These are phyloP conservation scores for Callionymus lyra DNA, from an alignment of 2,113 vertebrate species.

Conservation along the genomic window DNA sequence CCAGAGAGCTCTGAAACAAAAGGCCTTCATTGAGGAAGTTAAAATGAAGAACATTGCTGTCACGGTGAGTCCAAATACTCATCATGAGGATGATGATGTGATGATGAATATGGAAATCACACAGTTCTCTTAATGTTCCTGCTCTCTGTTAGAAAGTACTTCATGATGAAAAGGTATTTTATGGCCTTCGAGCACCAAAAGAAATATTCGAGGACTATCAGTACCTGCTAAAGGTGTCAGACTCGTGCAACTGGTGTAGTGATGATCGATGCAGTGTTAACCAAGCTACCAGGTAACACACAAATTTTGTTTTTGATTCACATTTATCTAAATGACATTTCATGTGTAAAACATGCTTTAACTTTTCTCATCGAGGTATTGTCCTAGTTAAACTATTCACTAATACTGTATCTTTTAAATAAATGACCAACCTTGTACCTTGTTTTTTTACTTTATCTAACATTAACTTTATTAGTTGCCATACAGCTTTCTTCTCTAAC, in stretches of 20 bases:
- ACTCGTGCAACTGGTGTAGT: conserved; percentile 56
- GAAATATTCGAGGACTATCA: conserved; percentile 69
- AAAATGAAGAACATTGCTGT: conserved; percentile 63
- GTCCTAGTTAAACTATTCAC: too few relatives aligned
- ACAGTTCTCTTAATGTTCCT: background rate
- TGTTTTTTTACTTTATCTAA: too few relatives aligned
- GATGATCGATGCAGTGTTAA: background rate
- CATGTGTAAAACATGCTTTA: too few relatives aligned
- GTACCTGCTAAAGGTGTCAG: conserved; percentile 65
- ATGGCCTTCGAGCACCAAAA: conserved; percentile 67
- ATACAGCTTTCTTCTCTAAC: too few relatives aligned
- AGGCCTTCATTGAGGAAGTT: conserved; percentile 68
- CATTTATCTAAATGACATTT: too few relatives aligned
- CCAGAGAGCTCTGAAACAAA: conserved; percentile 45
- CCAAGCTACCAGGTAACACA: conserved; percentile 64
- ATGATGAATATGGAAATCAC: background rate
- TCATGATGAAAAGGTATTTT: conserved; percentile 67
- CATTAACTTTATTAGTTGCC: too few relatives aligned
- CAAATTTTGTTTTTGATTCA: background rate
- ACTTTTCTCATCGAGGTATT: too few relatives aligned
- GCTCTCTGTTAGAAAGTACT: conserved; percentile 50
- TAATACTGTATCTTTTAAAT: too few relatives aligned
- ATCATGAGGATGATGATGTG: too few relatives aligned
- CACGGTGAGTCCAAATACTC: conserved; percentile 61
- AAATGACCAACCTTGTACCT: too few relatives aligned